Conservation (phyloP, 1,140 invertebrate species). For the Druon quercuslanigerum region DNA sequence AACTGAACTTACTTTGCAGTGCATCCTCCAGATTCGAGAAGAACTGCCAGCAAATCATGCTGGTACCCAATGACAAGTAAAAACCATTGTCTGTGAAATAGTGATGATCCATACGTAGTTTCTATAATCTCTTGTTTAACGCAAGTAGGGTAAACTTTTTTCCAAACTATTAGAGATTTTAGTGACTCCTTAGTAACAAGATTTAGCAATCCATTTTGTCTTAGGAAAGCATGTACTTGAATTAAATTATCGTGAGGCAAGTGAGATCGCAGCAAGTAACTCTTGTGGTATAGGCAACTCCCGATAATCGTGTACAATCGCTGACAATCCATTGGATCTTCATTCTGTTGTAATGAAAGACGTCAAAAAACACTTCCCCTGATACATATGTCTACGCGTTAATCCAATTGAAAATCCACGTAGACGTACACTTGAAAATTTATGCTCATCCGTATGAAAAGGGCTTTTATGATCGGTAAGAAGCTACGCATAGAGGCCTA, state of each 20-base stretch:
- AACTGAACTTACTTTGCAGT: constrained; percentile 69
- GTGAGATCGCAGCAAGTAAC: constrained; percentile 84
- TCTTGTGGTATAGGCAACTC: constrained; percentile 83
- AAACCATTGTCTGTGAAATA: constrained; percentile 80
- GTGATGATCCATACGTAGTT: constrained; percentile 46
- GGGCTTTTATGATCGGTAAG: too few species aligned
- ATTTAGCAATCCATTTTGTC: constrained; percentile 81
- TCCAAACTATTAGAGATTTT: constrained; percentile 85
- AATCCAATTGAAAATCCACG: too few species aligned
- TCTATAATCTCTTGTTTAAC: constrained; percentile 65
- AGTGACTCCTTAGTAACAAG: constrained; percentile 80
- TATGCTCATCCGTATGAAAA: too few species aligned
- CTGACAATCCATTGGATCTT: constrained; percentile 86
- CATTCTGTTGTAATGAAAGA: constrained; percentile 77
- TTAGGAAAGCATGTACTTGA: constrained; percentile 82
- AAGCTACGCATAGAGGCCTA: too few species aligned
- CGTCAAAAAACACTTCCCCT: constrained; percentile 23
- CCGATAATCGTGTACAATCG: constrained; percentile 85
- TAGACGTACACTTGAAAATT: too few species aligned
- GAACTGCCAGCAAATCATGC: constrained; percentile 82
- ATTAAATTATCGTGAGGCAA: constrained; percentile 82
- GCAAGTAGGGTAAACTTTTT: constrained; percentile 80
- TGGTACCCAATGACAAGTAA: constrained; percentile 84
- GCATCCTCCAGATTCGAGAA: constrained; percentile 83
- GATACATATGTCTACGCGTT: background rate